Percentiles rank a stretch among this genome's conserved stretches.
phyloP scores from a whole-genome alignment of 2,113 vertebrate species.

The Leucosticte australis region DNA sequence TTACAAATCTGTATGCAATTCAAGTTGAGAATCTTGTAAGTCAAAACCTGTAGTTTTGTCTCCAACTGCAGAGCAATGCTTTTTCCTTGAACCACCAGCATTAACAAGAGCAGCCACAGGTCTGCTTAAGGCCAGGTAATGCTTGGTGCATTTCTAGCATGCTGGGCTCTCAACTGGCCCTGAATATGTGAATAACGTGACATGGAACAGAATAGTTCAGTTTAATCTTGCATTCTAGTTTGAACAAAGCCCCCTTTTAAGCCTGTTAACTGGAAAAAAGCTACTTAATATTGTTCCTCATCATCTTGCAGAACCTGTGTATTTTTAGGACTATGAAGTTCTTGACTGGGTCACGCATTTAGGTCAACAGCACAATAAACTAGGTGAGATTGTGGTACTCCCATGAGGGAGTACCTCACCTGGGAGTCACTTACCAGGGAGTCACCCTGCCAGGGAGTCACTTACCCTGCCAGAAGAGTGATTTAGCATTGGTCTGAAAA shows the following conservation, averaged over 20 bases:
- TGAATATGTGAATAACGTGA: too few species aligned
- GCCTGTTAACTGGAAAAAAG: neutral
- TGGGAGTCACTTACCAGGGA: neutral
- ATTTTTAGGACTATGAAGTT: neutral
- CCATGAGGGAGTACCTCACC: accelerated
- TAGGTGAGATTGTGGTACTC: neutral
- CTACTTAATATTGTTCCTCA: neutral
- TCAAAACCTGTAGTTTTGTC: neutral
- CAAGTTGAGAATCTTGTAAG: neutral
- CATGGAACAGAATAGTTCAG: neutral
- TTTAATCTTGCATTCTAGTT: neutral
- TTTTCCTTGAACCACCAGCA: neutral
- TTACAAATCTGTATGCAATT: neutral
- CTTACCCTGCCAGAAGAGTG: neutral
- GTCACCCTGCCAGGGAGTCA: neutral
- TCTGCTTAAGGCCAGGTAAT: neutral
- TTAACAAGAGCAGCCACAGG: neutral
- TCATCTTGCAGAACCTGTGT: neutral
- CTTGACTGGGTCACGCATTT: neutral
- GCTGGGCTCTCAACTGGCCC: neutral
- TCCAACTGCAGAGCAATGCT: neutral
- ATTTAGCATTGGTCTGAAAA: neutral
- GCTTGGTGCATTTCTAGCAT: neutral
- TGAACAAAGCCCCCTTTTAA: neutral
- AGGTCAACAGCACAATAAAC: neutral